Conservation (phyloP, 2,113 vertebrate species). For the Myodes glareolus region DNA sequence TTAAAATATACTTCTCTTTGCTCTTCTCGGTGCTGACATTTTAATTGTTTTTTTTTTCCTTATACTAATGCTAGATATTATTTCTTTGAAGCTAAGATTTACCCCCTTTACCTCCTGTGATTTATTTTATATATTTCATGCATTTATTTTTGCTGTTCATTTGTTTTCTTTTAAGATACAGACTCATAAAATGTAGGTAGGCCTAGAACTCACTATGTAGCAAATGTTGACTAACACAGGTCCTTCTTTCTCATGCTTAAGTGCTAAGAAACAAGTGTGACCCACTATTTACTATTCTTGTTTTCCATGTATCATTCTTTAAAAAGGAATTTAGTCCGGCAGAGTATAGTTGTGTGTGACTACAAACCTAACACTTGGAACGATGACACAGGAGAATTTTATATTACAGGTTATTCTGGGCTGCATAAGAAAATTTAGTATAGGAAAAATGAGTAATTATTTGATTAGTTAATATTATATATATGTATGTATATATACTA, state of each 20-base stretch:
- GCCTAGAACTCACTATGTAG: neutral
- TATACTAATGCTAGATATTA: neutral
- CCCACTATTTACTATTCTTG: too few species aligned
- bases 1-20: conserved; percentile 12
- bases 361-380: neutral
- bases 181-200: too few species aligned
- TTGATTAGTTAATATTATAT: too few species aligned
- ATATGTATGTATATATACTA: too few species aligned
- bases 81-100: neutral
- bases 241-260: neutral
- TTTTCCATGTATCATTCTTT: neutral
- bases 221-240: neutral
- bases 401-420: fast-evolving
- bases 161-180: neutral
- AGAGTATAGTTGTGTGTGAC: neutral
- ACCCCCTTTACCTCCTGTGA: neutral
- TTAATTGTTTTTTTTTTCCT: conserved; percentile 11
- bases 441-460: neutral
- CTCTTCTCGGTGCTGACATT: neutral
- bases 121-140: neutral
- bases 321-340: neutral
- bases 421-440: fast-evolving
- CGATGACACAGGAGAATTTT: neutral
- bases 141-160: neutral
- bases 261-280: neutral